These are phyloP conservation scores for Diarsia mendica DNA, from an alignment of 2,888 invertebrate genomes.

Conservation along the genomic window DNA sequence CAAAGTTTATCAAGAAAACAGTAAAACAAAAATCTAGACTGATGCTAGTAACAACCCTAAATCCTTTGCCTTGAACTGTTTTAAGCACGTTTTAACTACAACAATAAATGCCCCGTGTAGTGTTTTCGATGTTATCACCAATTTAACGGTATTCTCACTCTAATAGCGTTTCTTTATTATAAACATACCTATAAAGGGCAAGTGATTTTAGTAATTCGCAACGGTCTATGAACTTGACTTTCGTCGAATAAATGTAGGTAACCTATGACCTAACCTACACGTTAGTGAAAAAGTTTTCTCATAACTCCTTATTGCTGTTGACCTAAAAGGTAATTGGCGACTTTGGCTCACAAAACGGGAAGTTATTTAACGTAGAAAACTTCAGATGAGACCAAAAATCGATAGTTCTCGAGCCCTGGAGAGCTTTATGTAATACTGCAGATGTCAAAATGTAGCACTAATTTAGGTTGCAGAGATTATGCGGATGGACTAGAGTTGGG, in stretches of 20 bases:
- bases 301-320: background rate
- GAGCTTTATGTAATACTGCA: too few relatives aligned
- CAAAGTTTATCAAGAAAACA: background rate
- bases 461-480: conserved; percentile 3
- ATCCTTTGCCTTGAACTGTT: conserved; percentile 49
- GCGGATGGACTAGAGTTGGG: background rate
- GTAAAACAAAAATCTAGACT: background rate
- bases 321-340: conserved; percentile 11
- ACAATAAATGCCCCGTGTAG: conserved; percentile 41
- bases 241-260: background rate
- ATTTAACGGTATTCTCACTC: conserved; percentile 36
- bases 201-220: conserved; percentile 2
- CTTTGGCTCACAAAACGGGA: conserved; percentile 1
- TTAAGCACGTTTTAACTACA: conserved; percentile 33
- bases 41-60: conserved; percentile 42
- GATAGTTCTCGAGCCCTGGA: background rate
- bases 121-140: conserved; percentile 44
- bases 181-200: conserved; percentile 8
- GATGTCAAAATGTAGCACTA: conserved; percentile 13
- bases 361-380: background rate
- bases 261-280: background rate
- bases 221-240: background rate
- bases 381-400: conserved; percentile 30
- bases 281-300: background rate
- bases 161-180: conserved; percentile 29